Base-by-base conservation (phyloP, 92 coral and sea anemone genomes). In the Siderastrea radians region DNA sequence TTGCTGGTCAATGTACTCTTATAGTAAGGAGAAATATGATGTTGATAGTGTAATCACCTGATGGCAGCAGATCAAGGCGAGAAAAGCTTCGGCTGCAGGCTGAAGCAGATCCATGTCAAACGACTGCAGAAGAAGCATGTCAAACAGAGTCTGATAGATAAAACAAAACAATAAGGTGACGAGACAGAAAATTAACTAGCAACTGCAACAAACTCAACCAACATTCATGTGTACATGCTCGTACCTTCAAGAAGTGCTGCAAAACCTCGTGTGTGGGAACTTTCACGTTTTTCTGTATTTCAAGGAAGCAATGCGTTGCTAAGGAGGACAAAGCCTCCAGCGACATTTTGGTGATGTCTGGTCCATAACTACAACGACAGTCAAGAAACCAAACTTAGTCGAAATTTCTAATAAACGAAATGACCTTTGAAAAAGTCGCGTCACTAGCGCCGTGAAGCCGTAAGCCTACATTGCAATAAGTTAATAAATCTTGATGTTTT, bases 41-140 rank as follows among this genome's bases (percentile, higher is more conserved):
- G 64, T 2, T 2, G 73, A 51, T 49, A 45, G 15, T 17, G 11
- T 70, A 46, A 89, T 88, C 48, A 95, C 99, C 95, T 97, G 99
- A 54, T 90, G 93, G 64, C 98, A 97, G 86, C 99, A 97, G 75
- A 97, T 97, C 67, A 97, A 92, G 49, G 93, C 95, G 73, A 94
- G 91, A 67, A 97, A 91, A 5, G 99, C 99, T 15, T 94, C 96
- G 0, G 99, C 96, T 45, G 99, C 98, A n/a, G 99, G 98, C 48
- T 95, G 97, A 13, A 95, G 91, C 7, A 97, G 89, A 67, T 95
- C 99, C 96, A 95, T 89, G 89, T 97, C 94, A 77, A 97, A 97
- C 47, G 96, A 91, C 88, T 97, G 95, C 13, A 95, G 89, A 67
- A 97, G 85, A 3, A 97, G 72, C 88, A 95, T 87, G 88, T 97